These are phyloP conservation scores for Scaptodrosophila latifasciaeformis DNA, from an alignment of 2,888 invertebrate genomes.

Conservation along the genomic window DNA sequence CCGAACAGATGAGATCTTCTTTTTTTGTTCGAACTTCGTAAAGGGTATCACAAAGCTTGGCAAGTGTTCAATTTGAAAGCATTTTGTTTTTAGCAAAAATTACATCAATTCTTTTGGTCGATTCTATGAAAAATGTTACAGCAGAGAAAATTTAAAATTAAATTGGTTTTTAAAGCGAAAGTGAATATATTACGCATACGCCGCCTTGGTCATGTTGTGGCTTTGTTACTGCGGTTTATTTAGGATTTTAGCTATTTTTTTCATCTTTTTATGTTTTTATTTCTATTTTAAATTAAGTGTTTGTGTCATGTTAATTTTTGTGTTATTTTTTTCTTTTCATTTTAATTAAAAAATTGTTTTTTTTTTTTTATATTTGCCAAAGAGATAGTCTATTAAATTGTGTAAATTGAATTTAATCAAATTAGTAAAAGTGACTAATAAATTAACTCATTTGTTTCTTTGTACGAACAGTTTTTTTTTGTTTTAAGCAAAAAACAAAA, in stretches of 20 bases:
- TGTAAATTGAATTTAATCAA: slow-evolving; percentile 53
- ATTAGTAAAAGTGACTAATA: too few species aligned
- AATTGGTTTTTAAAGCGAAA: slow-evolving; percentile 40
- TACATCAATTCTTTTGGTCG: slow-evolving; percentile 30
- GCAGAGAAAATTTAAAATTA: slow-evolving; percentile 14
- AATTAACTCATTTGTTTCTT: too few species aligned
- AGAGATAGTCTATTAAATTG: slow-evolving; percentile 27
- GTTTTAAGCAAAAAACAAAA: too few species aligned
- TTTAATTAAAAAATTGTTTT: slow-evolving; percentile 62
- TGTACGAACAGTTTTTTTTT: too few species aligned
- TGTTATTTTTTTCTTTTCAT: slow-evolving; percentile 12
- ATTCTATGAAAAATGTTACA: slow-evolving; percentile 28
- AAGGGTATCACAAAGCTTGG: slow-evolving; percentile 44
- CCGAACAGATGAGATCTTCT: too few species aligned
- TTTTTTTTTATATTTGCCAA: too few species aligned
- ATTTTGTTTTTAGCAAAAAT: slow-evolving; percentile 6
- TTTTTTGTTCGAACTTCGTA: too few species aligned
- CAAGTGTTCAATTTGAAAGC: slow-evolving; percentile 42
- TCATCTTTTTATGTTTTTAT: slow-evolving; percentile 1
- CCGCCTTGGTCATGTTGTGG: slow-evolving; percentile 40
- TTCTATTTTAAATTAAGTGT: slow-evolving; percentile 26
- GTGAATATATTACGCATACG: slow-evolving; percentile 29
- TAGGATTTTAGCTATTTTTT: slow-evolving; percentile 5
- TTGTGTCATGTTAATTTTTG: not conserved
- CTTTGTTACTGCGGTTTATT: slow-evolving; percentile 37